Percentiles rank a stretch among this genome's conserved stretches.
These are phyloP conservation scores for Paracyclopina nana DNA, from an alignment of 1,140 invertebrate species.

Conservation along the genomic window DNA sequence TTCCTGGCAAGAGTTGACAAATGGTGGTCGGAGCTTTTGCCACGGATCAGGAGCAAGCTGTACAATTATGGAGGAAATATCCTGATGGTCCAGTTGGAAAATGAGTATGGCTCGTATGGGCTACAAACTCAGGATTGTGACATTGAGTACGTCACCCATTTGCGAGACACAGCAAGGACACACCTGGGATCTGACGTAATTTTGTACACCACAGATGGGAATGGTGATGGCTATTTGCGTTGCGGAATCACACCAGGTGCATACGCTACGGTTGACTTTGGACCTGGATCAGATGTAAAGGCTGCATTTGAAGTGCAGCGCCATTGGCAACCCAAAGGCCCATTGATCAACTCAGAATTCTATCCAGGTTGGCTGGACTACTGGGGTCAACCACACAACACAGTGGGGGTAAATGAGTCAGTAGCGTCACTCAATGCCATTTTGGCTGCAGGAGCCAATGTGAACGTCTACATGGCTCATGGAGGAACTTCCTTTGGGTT, in stretches of 20 bases:
- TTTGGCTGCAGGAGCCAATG: constrained; percentile 22
- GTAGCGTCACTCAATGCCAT: constrained; percentile 21
- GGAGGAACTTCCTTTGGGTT: constrained; percentile 20
- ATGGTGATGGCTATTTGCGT: constrained; percentile 26
- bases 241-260: constrained; percentile 41
- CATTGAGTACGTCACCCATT: constrained; percentile 37
- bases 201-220: constrained; percentile 55
- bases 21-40: constrained; percentile 39
- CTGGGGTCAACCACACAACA: constrained; percentile 23
- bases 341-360: constrained; percentile 26
- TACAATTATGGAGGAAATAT: constrained; percentile 57
- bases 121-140: constrained; percentile 52
- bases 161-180: constrained; percentile 39
- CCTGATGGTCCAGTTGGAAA: constrained; percentile 75
- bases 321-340: constrained; percentile 21
- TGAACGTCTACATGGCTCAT: constrained; percentile 25
- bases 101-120: constrained; percentile 73
- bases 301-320: constrained; percentile 29
- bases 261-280: constrained; percentile 35
- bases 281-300: constrained; percentile 22
- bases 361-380: constrained; percentile 26
- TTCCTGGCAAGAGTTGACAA: constrained; percentile 38
- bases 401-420: constrained; percentile 15
- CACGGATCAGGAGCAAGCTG: constrained; percentile 33
- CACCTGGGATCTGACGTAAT: constrained; percentile 41